Conservation (phyloP, 2,888 invertebrate species). For the Fragum sueziense region DNA sequence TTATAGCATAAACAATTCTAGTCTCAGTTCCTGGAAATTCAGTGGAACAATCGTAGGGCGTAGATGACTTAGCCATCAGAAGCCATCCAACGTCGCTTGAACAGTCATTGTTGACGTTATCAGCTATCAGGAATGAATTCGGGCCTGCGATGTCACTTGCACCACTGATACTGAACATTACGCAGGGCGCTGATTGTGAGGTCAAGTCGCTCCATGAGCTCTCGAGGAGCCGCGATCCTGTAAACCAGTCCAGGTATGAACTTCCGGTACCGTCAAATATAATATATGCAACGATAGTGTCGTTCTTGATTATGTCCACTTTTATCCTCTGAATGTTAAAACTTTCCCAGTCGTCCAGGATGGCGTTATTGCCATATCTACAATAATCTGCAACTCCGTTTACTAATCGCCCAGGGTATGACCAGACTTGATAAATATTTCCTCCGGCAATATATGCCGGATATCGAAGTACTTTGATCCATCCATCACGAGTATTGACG, state of each 20-base stretch:
- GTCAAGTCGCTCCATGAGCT: slow-evolving; percentile 13
- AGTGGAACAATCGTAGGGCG: not conserved
- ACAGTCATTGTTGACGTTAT: not conserved
- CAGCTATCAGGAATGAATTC: not conserved
- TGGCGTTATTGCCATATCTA: not conserved
- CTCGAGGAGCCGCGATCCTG: not conserved
- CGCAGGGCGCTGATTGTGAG: not conserved
- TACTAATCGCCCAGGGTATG: not conserved
- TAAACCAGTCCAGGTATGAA: slow-evolving; percentile 3
- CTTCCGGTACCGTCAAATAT: slow-evolving; percentile 18
- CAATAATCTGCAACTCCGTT: not conserved
- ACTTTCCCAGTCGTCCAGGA: slow-evolving; percentile 5
- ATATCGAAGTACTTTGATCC: not conserved
- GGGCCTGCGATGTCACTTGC: not conserved
- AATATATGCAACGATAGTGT: not conserved
- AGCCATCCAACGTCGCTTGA: slow-evolving; percentile 1
- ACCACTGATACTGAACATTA: not conserved
- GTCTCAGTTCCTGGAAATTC: not conserved
- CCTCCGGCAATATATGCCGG: no score
- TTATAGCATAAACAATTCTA: not conserved
- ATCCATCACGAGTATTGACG: not conserved
- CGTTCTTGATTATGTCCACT: not conserved
- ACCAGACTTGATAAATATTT: not conserved
- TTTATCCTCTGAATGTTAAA: not conserved
- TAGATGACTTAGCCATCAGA: not conserved